phyloP scores from a whole-genome alignment of 2,888 invertebrate species.

The Crioceris asparagi region DNA sequence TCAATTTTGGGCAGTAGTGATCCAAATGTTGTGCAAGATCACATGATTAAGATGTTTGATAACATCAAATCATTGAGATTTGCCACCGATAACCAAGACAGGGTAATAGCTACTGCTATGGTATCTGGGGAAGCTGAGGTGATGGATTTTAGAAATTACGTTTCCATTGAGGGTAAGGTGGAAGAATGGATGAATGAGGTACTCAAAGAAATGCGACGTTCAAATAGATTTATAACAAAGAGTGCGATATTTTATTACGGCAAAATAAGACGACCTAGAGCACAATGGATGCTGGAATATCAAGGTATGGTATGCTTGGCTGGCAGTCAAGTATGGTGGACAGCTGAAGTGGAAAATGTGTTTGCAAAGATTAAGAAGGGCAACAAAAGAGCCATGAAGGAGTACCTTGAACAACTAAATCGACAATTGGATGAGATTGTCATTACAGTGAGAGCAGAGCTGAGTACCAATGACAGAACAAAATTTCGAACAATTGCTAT shows the following conservation, averaged over 20 bases:
- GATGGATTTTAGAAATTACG: constrained; percentile 67
- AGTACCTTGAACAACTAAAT: constrained; percentile 71
- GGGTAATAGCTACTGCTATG: constrained; percentile 67
- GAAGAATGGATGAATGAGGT: constrained; percentile 90
- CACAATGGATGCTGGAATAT: constrained; percentile 82
- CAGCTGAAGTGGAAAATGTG: constrained; percentile 86
- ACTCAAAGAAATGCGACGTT: constrained; percentile 70
- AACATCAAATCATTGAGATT: constrained; percentile 71
- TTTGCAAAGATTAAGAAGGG: constrained; percentile 63
- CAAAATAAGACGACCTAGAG: constrained; percentile 54
- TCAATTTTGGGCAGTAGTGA: constrained; percentile 82
- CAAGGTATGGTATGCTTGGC: constrained; percentile 52
- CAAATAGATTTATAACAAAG: constrained; percentile 77
- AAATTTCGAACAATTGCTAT: constrained; percentile 86
- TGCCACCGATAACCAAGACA: constrained; percentile 52
- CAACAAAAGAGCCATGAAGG: constrained; percentile 81
- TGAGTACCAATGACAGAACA: constrained; percentile 68
- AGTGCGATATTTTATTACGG: constrained; percentile 82
- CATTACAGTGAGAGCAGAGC: constrained; percentile 57
- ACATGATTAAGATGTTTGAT: constrained; percentile 94
- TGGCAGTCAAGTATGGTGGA: constrained; percentile 92
- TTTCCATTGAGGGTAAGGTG: constrained; percentile 68
- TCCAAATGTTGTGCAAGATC: constrained; percentile 77
- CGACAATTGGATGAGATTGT: constrained; percentile 76
- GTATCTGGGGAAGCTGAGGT: constrained; percentile 80